Evolutionary conservation across 1,140 invertebrate genomes (phyloP).

Genomic region (Myzus persicae): DNA sequence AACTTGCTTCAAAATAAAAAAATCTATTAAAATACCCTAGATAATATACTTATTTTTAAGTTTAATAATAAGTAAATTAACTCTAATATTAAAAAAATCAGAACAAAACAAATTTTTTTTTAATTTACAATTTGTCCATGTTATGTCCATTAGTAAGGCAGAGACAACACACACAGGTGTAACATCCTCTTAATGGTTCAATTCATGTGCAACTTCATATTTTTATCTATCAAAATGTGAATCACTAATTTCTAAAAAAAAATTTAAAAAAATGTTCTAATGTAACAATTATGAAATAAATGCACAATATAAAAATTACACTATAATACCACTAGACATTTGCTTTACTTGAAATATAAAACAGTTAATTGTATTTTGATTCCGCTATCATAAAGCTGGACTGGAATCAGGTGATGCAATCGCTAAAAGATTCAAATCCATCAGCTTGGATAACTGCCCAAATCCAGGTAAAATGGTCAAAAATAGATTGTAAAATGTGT

Average conservation of each 20-base stretch:
- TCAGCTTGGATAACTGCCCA: slow-evolving; percentile 54
- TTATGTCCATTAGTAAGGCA: too few relatives aligned
- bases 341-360: not conserved
- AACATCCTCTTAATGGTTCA: not conserved
- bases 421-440: slow-evolving; percentile 73
- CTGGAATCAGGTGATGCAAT: slow-evolving; percentile 81
- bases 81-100: too few relatives aligned
- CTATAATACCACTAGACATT: not conserved
- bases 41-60: too few relatives aligned
- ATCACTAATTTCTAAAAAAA: not conserved
- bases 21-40: too few relatives aligned
- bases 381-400: slow-evolving; percentile 66
- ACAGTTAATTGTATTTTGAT: slow-evolving; percentile 50
- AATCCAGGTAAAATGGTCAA: slow-evolving; percentile 56
- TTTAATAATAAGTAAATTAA: too few relatives aligned
- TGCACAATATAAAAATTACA: not conserved
- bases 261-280: not conserved
- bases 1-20: too few relatives aligned
- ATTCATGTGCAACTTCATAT: not conserved
- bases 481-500: slow-evolving; percentile 10
- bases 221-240: not conserved
- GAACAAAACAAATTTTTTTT: too few relatives aligned
- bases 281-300: not conserved
- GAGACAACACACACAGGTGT: too few relatives aligned
- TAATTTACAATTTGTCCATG: too few relatives aligned